These are phyloP conservation scores for Nyctalus aviator DNA, from an alignment of 2,797 vertebrate species.

Conservation along the genomic window DNA sequence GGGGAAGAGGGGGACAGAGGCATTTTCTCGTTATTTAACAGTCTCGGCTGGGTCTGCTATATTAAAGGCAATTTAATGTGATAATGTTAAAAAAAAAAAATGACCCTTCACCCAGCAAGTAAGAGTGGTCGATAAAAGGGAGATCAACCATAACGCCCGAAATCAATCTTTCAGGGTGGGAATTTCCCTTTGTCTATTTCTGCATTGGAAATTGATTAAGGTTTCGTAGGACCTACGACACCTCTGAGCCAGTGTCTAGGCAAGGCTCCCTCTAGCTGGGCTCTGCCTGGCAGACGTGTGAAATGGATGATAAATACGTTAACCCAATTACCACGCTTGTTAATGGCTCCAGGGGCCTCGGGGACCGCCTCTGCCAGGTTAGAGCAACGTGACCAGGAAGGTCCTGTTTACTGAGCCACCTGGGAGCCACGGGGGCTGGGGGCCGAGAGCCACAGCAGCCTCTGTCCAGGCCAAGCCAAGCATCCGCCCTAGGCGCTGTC, in stretches of 20 bases:
- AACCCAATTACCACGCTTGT: slow-evolving; percentile 72
- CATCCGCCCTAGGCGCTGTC: fast-evolving
- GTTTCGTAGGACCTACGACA: slow-evolving; percentile 73
- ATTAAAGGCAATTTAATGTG: slow-evolving; percentile 84
- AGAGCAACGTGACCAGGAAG: neutral
- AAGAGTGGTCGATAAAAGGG: slow-evolving; percentile 82
- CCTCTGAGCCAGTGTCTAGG: slow-evolving; percentile 79
- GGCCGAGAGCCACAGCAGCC: neutral
- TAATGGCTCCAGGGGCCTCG: slow-evolving; percentile 65
- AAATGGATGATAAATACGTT: slow-evolving; percentile 79
- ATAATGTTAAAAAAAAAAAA: slow-evolving; percentile 84
- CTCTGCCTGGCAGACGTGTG: slow-evolving; percentile 74
- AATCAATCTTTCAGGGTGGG: slow-evolving; percentile 83
- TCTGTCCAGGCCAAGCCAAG: neutral
- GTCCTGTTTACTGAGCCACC: neutral
- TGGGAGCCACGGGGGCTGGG: neutral
- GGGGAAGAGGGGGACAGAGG: neutral
- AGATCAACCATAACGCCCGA: slow-evolving; percentile 83
- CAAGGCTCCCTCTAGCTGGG: slow-evolving; percentile 61
- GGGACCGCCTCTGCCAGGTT: neutral
- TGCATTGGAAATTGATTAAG: slow-evolving; percentile 86
- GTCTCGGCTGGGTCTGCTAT: slow-evolving; percentile 74
- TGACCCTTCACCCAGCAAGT: slow-evolving; percentile 83
- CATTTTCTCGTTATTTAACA: slow-evolving; percentile 80
- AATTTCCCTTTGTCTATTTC: slow-evolving; percentile 84